Conservation (phyloP, 1,140 invertebrate genomes). For the Drosophila serrata region DNA sequence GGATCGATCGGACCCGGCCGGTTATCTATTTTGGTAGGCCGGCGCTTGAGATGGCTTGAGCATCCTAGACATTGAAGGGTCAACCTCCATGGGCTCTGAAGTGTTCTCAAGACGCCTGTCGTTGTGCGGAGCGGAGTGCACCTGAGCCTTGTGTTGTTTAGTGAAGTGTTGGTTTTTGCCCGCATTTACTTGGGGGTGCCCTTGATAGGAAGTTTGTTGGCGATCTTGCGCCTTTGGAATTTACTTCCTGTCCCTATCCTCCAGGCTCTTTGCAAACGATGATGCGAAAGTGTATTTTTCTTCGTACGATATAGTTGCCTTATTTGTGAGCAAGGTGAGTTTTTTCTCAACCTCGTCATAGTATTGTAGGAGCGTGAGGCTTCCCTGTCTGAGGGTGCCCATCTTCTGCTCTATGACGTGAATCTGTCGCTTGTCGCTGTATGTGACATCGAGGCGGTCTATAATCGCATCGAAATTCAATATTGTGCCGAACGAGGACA, state of each 20-base stretch:
- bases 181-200: neutral
- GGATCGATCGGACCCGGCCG: too few relatives aligned
- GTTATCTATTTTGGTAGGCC: too few relatives aligned
- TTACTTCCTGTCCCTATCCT: neutral
- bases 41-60: neutral
- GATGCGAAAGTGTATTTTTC: neutral
- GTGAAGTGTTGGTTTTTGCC: neutral
- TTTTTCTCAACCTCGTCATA: too few relatives aligned
- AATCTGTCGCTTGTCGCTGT: too few relatives aligned
- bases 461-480: too few relatives aligned
- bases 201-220: neutral
- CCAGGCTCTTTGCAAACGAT: neutral
- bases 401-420: too few relatives aligned
- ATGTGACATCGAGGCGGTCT: too few relatives aligned
- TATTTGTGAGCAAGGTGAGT: too few relatives aligned
- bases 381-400: too few relatives aligned
- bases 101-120: neutral
- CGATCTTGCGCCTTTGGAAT: neutral
- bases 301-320: too few relatives aligned
- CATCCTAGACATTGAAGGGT: neutral
- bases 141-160: neutral
- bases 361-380: too few relatives aligned
- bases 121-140: neutral
- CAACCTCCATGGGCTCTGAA: neutral
- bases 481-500: too few relatives aligned